phyloP scores from a whole-genome alignment of 2,113 vertebrate species.

The Brienomyrus longianalis region DNA sequence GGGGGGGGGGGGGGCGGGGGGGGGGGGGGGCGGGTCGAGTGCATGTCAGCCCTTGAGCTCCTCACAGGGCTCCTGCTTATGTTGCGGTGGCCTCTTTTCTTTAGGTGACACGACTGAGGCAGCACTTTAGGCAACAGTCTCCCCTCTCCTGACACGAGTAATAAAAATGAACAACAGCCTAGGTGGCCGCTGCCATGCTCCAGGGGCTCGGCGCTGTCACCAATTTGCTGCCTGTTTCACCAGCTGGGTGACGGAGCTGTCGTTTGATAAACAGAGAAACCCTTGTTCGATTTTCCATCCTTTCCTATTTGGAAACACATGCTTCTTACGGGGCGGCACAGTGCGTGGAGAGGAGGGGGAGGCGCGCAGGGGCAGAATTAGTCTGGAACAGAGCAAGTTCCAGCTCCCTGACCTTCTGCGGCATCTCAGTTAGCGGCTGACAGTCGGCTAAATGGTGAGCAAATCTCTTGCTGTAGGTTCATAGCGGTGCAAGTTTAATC shows the following conservation, averaged over 20 bases:
- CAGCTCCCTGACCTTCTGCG: slow-evolving; percentile 37
- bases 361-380: neutral
- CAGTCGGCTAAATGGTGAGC: slow-evolving; percentile 30
- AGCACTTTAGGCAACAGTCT: slow-evolving; percentile 30
- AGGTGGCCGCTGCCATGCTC: slow-evolving; percentile 24
- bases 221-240: slow-evolving; percentile 53
- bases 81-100: slow-evolving; percentile 13
- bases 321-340: slow-evolving; percentile 50
- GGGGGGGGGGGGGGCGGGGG: neutral
- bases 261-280: slow-evolving; percentile 75
- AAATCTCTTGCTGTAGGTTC: slow-evolving; percentile 28
- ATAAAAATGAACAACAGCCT: slow-evolving; percentile 49
- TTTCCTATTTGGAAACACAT: slow-evolving; percentile 70
- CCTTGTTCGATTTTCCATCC: slow-evolving; percentile 62
- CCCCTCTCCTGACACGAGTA: slow-evolving; percentile 44
- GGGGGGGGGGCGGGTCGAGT: neutral
- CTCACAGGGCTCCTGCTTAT: neutral
- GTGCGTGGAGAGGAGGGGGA: slow-evolving; percentile 37
- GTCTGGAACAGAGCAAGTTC: slow-evolving; percentile 28
- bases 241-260: slow-evolving; percentile 66
- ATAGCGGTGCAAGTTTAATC: slow-evolving; percentile 39
- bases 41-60: neutral
- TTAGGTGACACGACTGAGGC: slow-evolving; percentile 5
- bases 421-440: slow-evolving; percentile 38
- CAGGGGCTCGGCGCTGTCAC: slow-evolving; percentile 52